These are phyloP conservation scores for Drosophila bunnanda DNA, from an alignment of 2,888 invertebrate genomes.

Conservation along the genomic window DNA sequence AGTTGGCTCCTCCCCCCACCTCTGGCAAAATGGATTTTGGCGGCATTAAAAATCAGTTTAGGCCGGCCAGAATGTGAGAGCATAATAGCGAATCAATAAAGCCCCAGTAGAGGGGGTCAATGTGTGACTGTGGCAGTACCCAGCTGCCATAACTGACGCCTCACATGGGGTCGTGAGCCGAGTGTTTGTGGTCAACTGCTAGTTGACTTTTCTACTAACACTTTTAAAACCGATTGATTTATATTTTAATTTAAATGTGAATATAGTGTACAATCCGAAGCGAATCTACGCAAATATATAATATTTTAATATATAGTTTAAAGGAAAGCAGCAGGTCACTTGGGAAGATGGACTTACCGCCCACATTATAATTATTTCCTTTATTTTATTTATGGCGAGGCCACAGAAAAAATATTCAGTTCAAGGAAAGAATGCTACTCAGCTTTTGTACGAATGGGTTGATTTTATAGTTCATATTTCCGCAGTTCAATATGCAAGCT, in stretches of 20 bases:
- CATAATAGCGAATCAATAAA: slow-evolving; percentile 64
- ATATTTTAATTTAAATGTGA: background rate
- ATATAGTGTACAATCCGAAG: background rate
- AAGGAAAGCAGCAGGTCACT: no score
- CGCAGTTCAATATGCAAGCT: no score
- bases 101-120: slow-evolving; percentile 32
- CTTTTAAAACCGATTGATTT: slow-evolving; percentile 19
- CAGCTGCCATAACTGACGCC: slow-evolving; percentile 26
- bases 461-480: no score
- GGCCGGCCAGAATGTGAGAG: slow-evolving; percentile 35
- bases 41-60: slow-evolving; percentile 67
- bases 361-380: background rate
- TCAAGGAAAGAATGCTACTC: background rate
- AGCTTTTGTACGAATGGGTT: background rate
- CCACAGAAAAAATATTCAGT: no score
- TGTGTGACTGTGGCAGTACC: slow-evolving; percentile 10
- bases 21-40: slow-evolving; percentile 53
- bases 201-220: background rate
- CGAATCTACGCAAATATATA: no score
- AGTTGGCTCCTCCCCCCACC: background rate
- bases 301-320: no score
- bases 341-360: background rate
- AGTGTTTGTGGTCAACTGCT: slow-evolving; percentile 55
- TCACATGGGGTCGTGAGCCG: slow-evolving; percentile 37
- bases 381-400: no score